Base-by-base conservation (phyloP, 2,888 invertebrate species). In the Oligia fasciuncula region DNA sequence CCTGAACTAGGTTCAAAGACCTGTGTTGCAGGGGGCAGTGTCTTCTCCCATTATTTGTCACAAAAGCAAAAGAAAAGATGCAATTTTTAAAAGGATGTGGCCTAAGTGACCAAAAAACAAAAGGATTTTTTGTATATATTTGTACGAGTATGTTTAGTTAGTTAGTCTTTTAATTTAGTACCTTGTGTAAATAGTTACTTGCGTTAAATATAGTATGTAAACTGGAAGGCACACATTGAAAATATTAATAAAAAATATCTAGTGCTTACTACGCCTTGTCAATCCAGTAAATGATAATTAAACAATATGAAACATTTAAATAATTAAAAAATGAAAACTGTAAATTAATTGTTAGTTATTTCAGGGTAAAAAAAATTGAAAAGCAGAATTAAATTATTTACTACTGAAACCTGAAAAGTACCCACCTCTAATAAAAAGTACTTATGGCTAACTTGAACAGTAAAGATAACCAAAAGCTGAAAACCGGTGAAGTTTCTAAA, bases 401-500 rank as follows among this genome's bases (percentile, higher is more conserved):
- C 51, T 51, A 51, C 19, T 19, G 8, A 54, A 19, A 54, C 19
- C 54, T 54, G 8, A 54, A 19, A 54, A 54, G 54, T 19, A 54
- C 0, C 19, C 54, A 5, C 57, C 23, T n/a, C 4, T 57, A 57
- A 23, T n/a, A 57, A 57, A 63, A 63, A 63, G 0, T 6, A 40
- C 40, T 40, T 40, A 23, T 23, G 2, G 2, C 0, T 57, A 19
- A 73, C 29, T 17, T 57, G 2, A 54, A 71, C 40, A 35, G 35
- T 0, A 79, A 62, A 68, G 8, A n/a, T 74, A 35, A n/a, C 14
- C 0, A 14, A 66, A 17, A 54, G 13, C n/a, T 0, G 23, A 74
- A 74, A 80, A 46, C 54, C 19, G n/a, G 35, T 60, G 51, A 43
- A 54, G 17, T 71, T 62, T 46, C 5, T 43, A 35, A 68, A 63